These are phyloP conservation scores for Choloepus hoffmanni DNA, from an alignment of 2,113 vertebrate genomes.

Conservation along the genomic window DNA sequence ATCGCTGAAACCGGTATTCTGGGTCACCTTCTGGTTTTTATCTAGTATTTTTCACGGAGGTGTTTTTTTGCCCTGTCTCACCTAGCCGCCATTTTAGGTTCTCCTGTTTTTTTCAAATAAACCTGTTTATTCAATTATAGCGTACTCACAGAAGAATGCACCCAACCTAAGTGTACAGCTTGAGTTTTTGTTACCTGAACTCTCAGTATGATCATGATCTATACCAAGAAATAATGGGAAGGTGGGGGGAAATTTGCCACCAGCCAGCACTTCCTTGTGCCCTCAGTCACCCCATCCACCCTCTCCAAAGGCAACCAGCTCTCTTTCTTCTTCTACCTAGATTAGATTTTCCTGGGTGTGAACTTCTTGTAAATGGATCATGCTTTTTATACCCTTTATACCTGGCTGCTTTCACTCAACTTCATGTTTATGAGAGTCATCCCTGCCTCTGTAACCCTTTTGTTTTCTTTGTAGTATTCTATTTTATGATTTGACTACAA, in stretches of 20 bases:
- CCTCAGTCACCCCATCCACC: background rate
- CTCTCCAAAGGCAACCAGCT: background rate
- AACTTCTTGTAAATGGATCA: too few species aligned
- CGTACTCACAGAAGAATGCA: background rate
- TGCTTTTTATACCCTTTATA: background rate
- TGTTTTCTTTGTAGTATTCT: background rate
- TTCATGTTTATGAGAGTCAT: background rate
- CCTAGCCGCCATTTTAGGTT: too few species aligned
- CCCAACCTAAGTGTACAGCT: background rate
- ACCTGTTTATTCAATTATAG: background rate
- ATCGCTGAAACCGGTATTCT: too few species aligned
- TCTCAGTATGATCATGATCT: background rate
- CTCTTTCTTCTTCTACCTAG: accelerated
- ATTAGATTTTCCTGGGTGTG: background rate
- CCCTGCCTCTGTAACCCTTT: accelerated
- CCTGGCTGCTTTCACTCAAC: background rate
- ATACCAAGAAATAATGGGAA: accelerated
- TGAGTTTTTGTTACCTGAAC: background rate
- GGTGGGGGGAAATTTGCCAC: background rate
- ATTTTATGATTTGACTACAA: background rate
- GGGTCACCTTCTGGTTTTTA: too few species aligned
- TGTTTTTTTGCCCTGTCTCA: too few species aligned
- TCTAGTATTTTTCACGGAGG: too few species aligned
- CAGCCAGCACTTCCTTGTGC: background rate
- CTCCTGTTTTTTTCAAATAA: background rate